A percentile compares a stretch with the other conserved stretches of the same genome.
These are phyloP conservation scores for Drosophila macrospina DNA, from an alignment of 2,888 invertebrate species.

Conservation along the genomic window DNA sequence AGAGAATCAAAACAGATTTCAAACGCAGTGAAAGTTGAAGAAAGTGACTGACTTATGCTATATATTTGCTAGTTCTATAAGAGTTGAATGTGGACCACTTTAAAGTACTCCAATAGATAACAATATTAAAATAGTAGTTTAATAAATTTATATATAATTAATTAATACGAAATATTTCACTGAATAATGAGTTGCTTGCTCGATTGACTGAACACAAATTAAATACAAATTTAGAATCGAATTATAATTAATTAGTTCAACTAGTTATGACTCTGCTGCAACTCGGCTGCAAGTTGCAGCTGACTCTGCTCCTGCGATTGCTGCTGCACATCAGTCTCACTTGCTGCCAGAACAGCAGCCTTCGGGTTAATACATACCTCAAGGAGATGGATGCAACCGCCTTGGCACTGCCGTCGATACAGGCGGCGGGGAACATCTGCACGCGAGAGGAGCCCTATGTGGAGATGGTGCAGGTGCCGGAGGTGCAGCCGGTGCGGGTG, in stretches of 20 bases:
- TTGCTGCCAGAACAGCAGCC: conserved; percentile 57
- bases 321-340: conserved; percentile 25
- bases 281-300: conserved; percentile 13
- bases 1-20: conserved; percentile 18
- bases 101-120: neutral
- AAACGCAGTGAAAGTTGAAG: conserved; percentile 21
- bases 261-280: conserved; percentile 27
- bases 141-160: neutral
- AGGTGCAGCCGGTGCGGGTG: conserved; percentile 88
- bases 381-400: conserved; percentile 60
- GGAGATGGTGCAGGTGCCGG: conserved; percentile 83
- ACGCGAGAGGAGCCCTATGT: conserved; percentile 87
- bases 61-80: neutral
- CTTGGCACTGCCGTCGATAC: conserved; percentile 56
- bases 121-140: neutral
- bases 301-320: conserved; percentile 16
- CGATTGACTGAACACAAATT: neutral
- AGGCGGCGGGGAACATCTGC: conserved; percentile 77
- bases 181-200: conserved; percentile 1
- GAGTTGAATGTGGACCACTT: too few relatives aligned
- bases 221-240: neutral
- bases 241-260: neutral
- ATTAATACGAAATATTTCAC: neutral
- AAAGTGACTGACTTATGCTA: conserved; percentile 17
- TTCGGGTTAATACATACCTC: conserved; percentile 70